phyloP scores from a whole-genome alignment of 1,140 invertebrate genomes.

The Andrena cerasifolii region DNA sequence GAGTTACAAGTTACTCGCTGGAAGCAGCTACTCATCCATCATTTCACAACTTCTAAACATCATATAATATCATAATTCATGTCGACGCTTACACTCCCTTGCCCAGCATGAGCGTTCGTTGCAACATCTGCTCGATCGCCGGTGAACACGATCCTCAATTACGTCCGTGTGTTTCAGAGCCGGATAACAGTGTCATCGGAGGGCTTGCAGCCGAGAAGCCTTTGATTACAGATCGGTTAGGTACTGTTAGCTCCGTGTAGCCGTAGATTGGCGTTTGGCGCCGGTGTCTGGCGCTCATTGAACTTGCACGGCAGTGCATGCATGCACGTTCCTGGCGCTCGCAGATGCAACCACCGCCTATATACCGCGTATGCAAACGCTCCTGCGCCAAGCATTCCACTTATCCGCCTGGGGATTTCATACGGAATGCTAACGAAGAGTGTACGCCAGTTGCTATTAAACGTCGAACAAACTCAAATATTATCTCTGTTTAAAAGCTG shows the following conservation, averaged over 20 bases:
- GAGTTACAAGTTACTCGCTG: too few relatives aligned
- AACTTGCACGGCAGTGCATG: constrained; percentile 20
- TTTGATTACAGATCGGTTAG: constrained; percentile 5
- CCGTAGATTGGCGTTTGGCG: constrained; percentile 16
- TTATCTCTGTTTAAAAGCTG: too few relatives aligned
- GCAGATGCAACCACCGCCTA: constrained; percentile 18
- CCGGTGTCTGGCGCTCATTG: constrained; percentile 24
- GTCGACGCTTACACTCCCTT: not conserved
- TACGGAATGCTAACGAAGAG: constrained; percentile 19
- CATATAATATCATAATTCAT: not conserved
- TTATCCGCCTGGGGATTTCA: constrained; percentile 32
- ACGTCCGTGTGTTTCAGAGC: not conserved
- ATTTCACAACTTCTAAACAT: not conserved
- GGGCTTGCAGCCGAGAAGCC: too few relatives aligned
- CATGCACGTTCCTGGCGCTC: constrained; percentile 14
- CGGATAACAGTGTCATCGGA: not conserved
- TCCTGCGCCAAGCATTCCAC: constrained; percentile 25
- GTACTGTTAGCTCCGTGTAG: constrained; percentile 9
- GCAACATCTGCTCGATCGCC: not conserved
- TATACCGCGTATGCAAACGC: constrained; percentile 32
- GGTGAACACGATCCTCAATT: not conserved
- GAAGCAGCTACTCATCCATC: not conserved
- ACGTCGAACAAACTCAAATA: constrained; percentile 9
- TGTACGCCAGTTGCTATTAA: not conserved
- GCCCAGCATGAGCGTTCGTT: constrained; percentile 1